Base-by-base conservation (phyloP, 2,113 vertebrate genomes). In the Lethenteron camtschaticum region DNA sequence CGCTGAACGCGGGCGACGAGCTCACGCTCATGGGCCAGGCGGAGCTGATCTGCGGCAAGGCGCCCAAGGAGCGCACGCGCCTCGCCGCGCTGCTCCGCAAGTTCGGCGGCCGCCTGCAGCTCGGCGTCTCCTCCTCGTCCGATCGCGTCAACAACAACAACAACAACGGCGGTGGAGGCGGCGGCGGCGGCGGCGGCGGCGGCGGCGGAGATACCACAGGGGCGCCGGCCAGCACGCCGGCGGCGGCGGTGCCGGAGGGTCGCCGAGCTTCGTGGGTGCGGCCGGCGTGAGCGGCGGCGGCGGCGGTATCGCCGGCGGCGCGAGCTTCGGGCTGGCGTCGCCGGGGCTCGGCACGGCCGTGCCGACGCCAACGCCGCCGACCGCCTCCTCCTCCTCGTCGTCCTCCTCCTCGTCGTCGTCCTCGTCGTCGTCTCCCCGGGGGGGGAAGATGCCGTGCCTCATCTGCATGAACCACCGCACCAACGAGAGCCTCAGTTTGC, bases 391-490 rank as follows among this genome's bases (percentile, higher is more conserved):
- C 24, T 24, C 24, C 24, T 24, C 24, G 3, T 24, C 24, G 3
- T 24, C 24, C 2, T 24, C 24, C 3, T 24, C 24, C 2, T 24
- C 24, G 3, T 24, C 24, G 2, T 24, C 24, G 2, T 24, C 24
- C 24, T 24, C 24, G 24, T 24, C 24, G 2, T 24, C 24, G 24
- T 24, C 24, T 24, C 60, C 60, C 20, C 60, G 60, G 6, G 60
- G 14, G 14, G 83, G 94, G 70, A 99, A 99, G 80, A 99, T 99
- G 94, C 94, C 94, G 0, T 99, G 94, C 73, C 82, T 99, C 71
- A 99, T 99, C 71, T 99, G 94, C 79, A 99, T 99, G 94, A 99
- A 99, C 75, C 94, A 99, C 77, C 85, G 94, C 78, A 99, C 94
- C 80, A 99, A 99, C 0, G 94, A 99, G 78, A 99, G 94, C 79